Evolutionary conservation across 2,113 vertebrate species (phyloP), one percentile per base, ranked within the genome.

Genomic region (Gavialis gangeticus): DNA sequence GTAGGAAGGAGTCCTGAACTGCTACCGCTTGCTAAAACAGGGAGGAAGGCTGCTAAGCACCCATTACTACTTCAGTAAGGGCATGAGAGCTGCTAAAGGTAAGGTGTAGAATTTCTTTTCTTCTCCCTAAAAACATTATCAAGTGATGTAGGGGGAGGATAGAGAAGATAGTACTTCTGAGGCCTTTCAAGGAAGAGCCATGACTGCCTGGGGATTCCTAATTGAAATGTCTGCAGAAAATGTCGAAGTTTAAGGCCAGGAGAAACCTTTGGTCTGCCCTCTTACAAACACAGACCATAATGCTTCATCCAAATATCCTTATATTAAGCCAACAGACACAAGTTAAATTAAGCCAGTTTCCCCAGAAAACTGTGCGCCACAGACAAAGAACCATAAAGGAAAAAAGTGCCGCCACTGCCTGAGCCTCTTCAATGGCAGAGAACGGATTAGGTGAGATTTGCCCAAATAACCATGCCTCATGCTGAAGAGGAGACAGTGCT

Each of bases 331-430:
- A 2, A 85, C 16, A 30, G n/a, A 67, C n/a, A 67, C 24, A 54
- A 90, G 92, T 96, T 64, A 81, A 63, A 12, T 19, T 89, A 37
- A 37, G 37, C 37, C 37, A 37, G 37, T 37, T 37, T 37, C 37
- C 8, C 37, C 37, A 37, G 37, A 37, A 37, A 37, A 37, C 37
- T 37, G 37, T 37, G 37, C 37, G 8, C 37, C 37, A 7, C 37
- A 37, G 37, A 69, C 67, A 66, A 83, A 90, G n/a, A 92, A 84
- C 54, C 85, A 87, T 37, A 34, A 67, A 89, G 92, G 87, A 59
- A 79, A 0, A 1, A 87, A 90, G 63, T 67, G 73, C 4, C 37
- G 82, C 66, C 46, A 85, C 25, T 78, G 76, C 62, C 84, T 55
- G 13, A 82, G 76, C 84, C 54, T 57, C 71, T 30, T 79, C 30